Percentiles rank a stretch among this genome's conserved stretches.
These are phyloP conservation scores for Lophura swinhoii DNA, from an alignment of 2,797 vertebrate genomes.

Conservation along the genomic window DNA sequence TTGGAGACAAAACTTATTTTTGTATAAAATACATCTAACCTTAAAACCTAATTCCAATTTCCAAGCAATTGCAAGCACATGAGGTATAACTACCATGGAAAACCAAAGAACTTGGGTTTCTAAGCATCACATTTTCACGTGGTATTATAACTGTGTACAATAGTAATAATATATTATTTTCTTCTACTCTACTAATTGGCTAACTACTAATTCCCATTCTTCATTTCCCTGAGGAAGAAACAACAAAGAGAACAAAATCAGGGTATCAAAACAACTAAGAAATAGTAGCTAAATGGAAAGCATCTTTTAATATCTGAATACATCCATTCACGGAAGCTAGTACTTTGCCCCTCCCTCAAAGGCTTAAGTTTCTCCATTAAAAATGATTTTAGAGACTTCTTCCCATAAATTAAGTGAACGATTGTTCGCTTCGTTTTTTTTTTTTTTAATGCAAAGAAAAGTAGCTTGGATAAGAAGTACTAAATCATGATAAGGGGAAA, in stretches of 20 bases:
- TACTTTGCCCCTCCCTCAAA: not conserved
- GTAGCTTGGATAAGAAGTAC: not conserved
- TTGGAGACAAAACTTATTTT: not conserved
- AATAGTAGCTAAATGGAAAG: not conserved
- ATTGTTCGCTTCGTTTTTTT: not conserved
- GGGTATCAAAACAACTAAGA: not conserved
- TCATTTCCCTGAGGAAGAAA: not conserved
- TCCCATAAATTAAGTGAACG: not conserved
- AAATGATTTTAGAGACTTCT: not conserved
- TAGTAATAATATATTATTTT: not conserved
- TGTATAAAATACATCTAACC: not conserved
- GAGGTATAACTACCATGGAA: not conserved
- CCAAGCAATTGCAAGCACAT: not conserved
- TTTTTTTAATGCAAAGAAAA: not conserved
- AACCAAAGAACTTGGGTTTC: not conserved
- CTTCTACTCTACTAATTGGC: not conserved
- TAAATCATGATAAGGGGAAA: not conserved
- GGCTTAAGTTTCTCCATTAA: not conserved
- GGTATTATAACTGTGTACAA: not conserved
- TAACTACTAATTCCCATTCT: not conserved
- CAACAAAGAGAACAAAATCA: not conserved
- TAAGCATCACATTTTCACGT: not conserved
- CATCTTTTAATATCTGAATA: not conserved
- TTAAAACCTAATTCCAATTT: not conserved
- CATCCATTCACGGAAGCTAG: not conserved